Evolutionary conservation across 2,797 vertebrate species (phyloP), one percentile per base, ranked within the genome.

Genomic region (Iguana delicatissima): DNA sequence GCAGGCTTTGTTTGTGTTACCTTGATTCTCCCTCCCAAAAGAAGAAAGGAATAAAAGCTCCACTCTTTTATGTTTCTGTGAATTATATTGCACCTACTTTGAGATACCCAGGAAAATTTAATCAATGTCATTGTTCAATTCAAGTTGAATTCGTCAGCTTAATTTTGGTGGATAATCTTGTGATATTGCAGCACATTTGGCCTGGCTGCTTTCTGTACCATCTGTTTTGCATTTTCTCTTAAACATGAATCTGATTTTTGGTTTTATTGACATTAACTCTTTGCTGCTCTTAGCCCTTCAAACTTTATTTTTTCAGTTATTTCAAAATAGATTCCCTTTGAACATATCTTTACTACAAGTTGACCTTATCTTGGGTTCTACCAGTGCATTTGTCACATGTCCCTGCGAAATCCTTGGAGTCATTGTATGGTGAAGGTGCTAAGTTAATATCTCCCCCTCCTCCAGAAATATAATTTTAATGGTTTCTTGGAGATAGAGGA

Each of bases 1-100:
- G 87, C 93, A 94, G 86, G 89, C 26, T 55, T 80, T 52, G 26
- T 32, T 55, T 67, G 67, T 69, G 67, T 69, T 10, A 81, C 79
- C 13, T n/a, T 57, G 32, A 46, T 22, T n/a, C 12, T 64, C 13
- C 59, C 12, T n/a, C 38, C 38, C 22, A 42, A 62, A 38, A 64
- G 82, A 38, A 29, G 59, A 42, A 42, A 24, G 10, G 29, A 26
- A 10, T 35, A 22, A 59, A 59, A 64, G 20, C 59, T 64, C n/a
- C 2, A 24, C 35, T 42, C 18, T 24, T 64, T 9, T 38, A 1
- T 69, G 26, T 52, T 4, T 52, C 14, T n/a, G 50, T 80, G 26
- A 55, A n/a, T 38, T 82, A 38, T 82, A 38, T 62, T 62, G 20
- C 12, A 10, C 10, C 14, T 35, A 18, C 16, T 81, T 80, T 29